Percentiles rank a stretch among this genome's conserved stretches.
Evolutionary conservation across 2,888 invertebrate species (phyloP).

Genomic region (Himalopsyche kuldschensis): DNA sequence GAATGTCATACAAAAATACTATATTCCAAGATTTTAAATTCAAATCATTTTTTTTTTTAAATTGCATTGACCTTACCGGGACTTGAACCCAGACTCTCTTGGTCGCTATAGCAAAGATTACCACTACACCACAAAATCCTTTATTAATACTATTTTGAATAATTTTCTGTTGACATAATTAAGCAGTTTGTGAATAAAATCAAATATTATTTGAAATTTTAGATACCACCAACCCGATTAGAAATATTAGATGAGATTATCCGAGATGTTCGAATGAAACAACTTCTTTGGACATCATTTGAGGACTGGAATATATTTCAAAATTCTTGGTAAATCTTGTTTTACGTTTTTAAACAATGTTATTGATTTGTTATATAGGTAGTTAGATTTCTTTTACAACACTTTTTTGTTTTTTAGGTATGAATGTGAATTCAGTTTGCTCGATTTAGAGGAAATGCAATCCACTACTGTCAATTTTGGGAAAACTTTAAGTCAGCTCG

Average conservation of each 20-base stretch:
- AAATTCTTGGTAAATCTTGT: conserved; percentile 62
- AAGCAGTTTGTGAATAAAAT: too few species aligned
- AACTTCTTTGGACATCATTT: conserved; percentile 77
- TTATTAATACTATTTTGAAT: too few species aligned
- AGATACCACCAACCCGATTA: conserved; percentile 66
- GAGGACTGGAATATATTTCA: conserved; percentile 73
- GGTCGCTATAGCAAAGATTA: too few species aligned
- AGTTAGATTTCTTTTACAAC: too few species aligned
- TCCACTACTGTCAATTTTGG: conserved; percentile 67
- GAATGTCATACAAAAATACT: too few species aligned
- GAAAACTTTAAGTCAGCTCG: conserved; percentile 73
- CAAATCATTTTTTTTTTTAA: too few species aligned
- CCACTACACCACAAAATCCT: too few species aligned
- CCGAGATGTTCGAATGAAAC: conserved; percentile 77
- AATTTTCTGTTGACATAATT: too few species aligned
- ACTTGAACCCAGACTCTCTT: too few species aligned
- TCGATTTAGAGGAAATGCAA: conserved; percentile 76
- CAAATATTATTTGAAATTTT: background rate
- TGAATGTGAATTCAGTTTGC: conserved; percentile 60
- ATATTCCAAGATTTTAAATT: too few species aligned
- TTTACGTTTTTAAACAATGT: background rate
- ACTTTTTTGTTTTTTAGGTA: conserved; percentile 45
- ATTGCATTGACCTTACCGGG: too few species aligned
- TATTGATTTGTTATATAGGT: too few species aligned
- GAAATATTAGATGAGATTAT: conserved; percentile 80